Evolutionary conservation across 2,113 vertebrate species (phyloP), one percentile per base, ranked within the genome.

Genomic region (Piliocolobus tephrosceles): DNA sequence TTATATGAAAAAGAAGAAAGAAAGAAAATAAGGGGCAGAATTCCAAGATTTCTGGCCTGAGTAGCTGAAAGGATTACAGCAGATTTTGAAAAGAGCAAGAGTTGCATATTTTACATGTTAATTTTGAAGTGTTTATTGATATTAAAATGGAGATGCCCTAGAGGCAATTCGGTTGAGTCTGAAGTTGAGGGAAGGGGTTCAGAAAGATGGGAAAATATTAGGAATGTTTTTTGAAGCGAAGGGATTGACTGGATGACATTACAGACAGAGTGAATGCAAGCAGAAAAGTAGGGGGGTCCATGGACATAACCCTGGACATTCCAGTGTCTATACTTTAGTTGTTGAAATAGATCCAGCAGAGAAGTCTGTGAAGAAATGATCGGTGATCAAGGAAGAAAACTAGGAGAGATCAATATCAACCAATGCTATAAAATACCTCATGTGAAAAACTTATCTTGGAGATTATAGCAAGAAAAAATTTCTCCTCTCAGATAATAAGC

Each of bases 241-340:
- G 3, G 32, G 50, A 40, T 16, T 76, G 3, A 27, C 5, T 52
- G 2, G 11, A 7, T 68, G 43, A 85, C 17, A 35, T 47, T 47
- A 75, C 8, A 23, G n/a, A 22, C 40, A 2, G 3, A 6, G 0
- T 35, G 38, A 57, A 66, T 57, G 30, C 13, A 10, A 1, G 1
- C n/a, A 38, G 23, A 73, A 9, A 43, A 90, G 16, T 16, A 47
- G 45, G 45, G 2, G 7, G 18, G 18, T 30, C 38, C 18, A 1
- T 43, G 9, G 43, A 40, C 23, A 3, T 50, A 2, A 32, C 23
- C 10, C 27, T 58, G 25, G 12, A 27, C 0, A 40, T 2, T 45
- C 20, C 30, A 23, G 0, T 61, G 27, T 70, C 47, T 64, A 52
- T 58, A 43, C 23, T 82, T 86, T 9, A 57, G 16, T 57, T 45